Base-by-base conservation (phyloP, 2,888 invertebrate genomes). In the Odontothrips loti region DNA sequence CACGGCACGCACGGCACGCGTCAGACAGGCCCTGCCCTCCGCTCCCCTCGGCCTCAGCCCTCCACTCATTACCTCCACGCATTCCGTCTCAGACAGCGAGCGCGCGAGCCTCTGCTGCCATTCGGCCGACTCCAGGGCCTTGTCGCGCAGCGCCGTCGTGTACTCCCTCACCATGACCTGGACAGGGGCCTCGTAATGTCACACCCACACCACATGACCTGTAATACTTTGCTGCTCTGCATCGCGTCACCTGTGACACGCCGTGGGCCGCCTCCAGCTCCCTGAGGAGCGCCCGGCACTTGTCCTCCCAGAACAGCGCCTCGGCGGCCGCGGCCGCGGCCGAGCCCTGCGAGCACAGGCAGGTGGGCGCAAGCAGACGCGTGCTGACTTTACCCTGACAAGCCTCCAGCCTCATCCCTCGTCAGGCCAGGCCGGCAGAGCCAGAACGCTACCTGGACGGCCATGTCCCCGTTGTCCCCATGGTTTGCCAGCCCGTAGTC, bases 271-370 rank as follows among this genome's bases (percentile, higher is more conserved):
- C 68, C 23, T 12, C 68, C 23, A 75, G 68, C 68, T 75, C 68
- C 27, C 68, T 1, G 27, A 75, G 68, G 11, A 75, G 23, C 12
- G 23, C 68, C 3, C 27, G 68, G 27, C 68, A 75, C 68, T 75
- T 75, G 68, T 12, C 68, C 68, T 75, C 68, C 68, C 68, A 75
- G 68, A 75, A 75, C 68, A 75, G 27, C 23, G 68, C 68, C 23
- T 23, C 23, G 23, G 27, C 23, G 23, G 27, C 12, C 27, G 68
- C 23, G 1, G 27, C 23, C 23, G 27, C 23, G 23, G 27, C 12
- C 27, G 68, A 6, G 1, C 23, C 23, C 23, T 75, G 68, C 23
- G 27, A 23, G 11, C 68, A 9, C 27, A 20, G 58, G 58, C 20
- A 51, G 51, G 51, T 10, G 51, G 12, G 2, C 15, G 51, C n/a